These are phyloP conservation scores for Psilanteris sp. DNA, from an alignment of 1,140 invertebrate species.

Conservation along the genomic window DNA sequence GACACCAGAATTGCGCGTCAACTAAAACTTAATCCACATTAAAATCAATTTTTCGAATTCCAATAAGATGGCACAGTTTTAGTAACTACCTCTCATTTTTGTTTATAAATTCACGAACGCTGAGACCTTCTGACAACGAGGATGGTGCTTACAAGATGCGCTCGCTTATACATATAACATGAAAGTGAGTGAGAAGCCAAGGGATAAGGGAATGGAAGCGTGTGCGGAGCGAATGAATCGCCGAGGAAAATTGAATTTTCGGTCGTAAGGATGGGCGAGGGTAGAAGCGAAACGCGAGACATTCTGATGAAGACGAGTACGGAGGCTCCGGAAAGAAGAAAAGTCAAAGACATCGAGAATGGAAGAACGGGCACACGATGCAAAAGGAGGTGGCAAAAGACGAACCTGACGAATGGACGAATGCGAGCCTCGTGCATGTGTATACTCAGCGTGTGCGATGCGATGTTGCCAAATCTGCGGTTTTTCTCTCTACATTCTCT, in stretches of 20 bases:
- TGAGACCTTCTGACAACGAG: slow-evolving; percentile 25
- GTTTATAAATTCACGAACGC: slow-evolving; percentile 43
- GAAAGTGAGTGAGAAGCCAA: slow-evolving; percentile 32
- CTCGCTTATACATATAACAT: slow-evolving; percentile 46
- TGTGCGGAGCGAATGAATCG: slow-evolving; percentile 34
- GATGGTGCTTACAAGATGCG: slow-evolving; percentile 27
- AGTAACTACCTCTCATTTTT: slow-evolving; percentile 23
- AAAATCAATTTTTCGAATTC: slow-evolving; percentile 10
- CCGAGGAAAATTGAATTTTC: slow-evolving; percentile 44
- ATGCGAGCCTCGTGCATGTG: slow-evolving; percentile 20
- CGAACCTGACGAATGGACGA: slow-evolving; percentile 28
- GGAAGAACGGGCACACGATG: neutral
- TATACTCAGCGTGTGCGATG: slow-evolving; percentile 16
- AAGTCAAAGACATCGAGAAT: slow-evolving; percentile 32
- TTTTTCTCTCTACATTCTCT: slow-evolving; percentile 20
- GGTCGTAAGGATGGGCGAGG: slow-evolving; percentile 14
- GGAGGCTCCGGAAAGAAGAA: slow-evolving; percentile 13
- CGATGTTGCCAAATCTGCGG: slow-evolving; percentile 24
- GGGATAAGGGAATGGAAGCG: slow-evolving; percentile 14
- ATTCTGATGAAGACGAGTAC: slow-evolving; percentile 33
- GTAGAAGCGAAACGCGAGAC: slow-evolving; percentile 6
- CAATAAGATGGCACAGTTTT: slow-evolving; percentile 32
- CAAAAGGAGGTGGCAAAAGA: slow-evolving; percentile 20
- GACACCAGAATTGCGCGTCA: too few relatives aligned
- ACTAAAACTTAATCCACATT: neutral